phyloP scores from a whole-genome alignment of 2,797 vertebrate species.

The Aldrovandia affinis region DNA sequence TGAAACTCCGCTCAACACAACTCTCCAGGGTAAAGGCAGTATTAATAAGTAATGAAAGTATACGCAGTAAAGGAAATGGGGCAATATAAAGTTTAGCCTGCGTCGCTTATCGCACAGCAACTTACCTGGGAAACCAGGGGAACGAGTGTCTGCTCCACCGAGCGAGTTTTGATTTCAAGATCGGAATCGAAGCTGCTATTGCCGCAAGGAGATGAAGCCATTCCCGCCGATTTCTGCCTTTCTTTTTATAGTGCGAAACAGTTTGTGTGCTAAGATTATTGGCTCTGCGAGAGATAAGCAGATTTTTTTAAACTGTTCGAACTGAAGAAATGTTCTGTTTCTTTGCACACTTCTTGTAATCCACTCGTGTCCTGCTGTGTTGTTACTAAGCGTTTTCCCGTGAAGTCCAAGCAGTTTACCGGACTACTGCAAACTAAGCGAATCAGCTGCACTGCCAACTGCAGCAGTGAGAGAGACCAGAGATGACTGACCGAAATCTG shows the following conservation, averaged over 20 bases:
- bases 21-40: neutral
- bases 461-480: neutral
- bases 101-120: constrained; percentile 5
- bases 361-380: constrained; percentile 1
- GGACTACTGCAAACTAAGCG: neutral
- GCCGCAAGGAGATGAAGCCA: constrained; percentile 88
- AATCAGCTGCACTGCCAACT: neutral
- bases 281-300: neutral
- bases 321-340: neutral
- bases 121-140: constrained; percentile 94
- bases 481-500: constrained; percentile 3
- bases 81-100: neutral
- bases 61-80: no score
- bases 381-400: neutral
- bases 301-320: neutral
- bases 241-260: neutral
- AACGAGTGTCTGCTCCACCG: constrained; percentile 95
- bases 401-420: constrained; percentile 13
- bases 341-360: constrained; percentile 3
- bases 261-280: neutral
- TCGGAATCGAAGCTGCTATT: constrained; percentile 85
- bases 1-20: neutral
- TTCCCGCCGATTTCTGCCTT: constrained; percentile 69
- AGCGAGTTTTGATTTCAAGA: constrained; percentile 96
- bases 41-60: neutral